Evolutionary conservation across 1,140 invertebrate species (phyloP), one percentile per base, ranked within the genome.

Genomic region (Solen grandis): DNA sequence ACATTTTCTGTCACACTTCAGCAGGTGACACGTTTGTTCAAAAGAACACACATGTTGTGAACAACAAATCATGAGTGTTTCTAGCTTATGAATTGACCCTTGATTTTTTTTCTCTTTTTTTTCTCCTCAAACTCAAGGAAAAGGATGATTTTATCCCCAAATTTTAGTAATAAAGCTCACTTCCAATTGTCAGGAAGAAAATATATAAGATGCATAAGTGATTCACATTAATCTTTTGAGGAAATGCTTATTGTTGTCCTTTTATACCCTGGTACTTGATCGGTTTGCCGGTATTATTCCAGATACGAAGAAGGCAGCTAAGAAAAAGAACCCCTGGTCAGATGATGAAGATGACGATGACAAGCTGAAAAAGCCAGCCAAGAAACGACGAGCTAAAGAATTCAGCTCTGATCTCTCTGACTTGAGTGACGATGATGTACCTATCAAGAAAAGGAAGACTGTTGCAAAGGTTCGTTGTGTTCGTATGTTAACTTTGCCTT

Each of bases 401-500:
- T n/a, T 69, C 1, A 73, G 82, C 27, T 75, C 73, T 31, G 83
- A 85, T 73, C 74, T 85, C 8, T 78, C 78, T 36, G 74, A 76
- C n/a, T 13, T 79, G 22, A 86, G 84, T 41, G 90, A 87, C 35
- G 86, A 86, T 50, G 89, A 88, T 5, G 84, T 86, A 54, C 72
- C 33, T 83, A 84, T 89, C 10, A 89, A 89, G 77, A 91, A 91
- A 60, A 63, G 77, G 36, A 72, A 83, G 60, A n/a, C 57, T 46
- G 69, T 59, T 57, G 70, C 78, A 50, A 87, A 87, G 83, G 85
- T 86, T 73, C 46, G 63, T 52, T 29, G n/a, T n/a, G n/a, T n/a
- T 62, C 25, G 33, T 14, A 27, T n/a, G 14, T n/a, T 62, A 14
- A 0, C 50, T 13, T 25, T 14, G 2, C 2, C 14, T 68, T 68